Evolutionary conservation across 2,113 vertebrate genomes (phyloP).

Genomic region (Mus pahari): DNA sequence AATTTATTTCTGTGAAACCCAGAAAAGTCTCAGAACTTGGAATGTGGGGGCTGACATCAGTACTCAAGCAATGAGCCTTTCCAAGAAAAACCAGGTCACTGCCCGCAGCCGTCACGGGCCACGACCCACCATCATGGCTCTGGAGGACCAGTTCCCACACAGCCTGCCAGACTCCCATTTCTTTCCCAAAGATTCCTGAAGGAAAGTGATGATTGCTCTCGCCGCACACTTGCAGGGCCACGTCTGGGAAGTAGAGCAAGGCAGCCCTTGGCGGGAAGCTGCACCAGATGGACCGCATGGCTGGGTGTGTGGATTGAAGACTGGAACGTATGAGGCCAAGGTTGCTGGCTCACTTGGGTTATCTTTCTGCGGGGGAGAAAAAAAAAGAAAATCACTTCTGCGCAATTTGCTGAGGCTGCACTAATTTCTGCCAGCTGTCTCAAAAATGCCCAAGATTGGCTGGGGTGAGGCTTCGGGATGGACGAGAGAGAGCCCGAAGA

Average conservation of each 20-base stretch:
- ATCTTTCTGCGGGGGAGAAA: conserved; percentile 44
- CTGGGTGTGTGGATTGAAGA: not conserved
- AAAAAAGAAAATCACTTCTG: not conserved
- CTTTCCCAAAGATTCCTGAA: not conserved
- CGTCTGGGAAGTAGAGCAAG: not conserved
- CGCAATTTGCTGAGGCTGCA: not conserved
- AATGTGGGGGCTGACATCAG: conserved; percentile 3
- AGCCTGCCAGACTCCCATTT: not conserved
- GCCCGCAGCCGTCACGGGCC: not conserved
- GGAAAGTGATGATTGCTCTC: not conserved
- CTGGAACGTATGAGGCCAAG: not conserved
- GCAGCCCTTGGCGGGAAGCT: not conserved
- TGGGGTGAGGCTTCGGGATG: not conserved
- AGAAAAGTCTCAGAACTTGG: conserved; percentile 48
- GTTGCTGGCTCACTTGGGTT: conserved; percentile 31
- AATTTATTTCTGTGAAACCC: not conserved
- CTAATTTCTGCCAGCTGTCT: conserved; percentile 53
- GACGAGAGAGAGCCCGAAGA: not conserved
- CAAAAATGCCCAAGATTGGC: not conserved
- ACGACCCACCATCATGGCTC: not conserved
- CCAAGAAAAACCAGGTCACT: conserved; percentile 45
- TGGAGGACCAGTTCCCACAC: fast-evolving
- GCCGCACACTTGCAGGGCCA: not conserved
- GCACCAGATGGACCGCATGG: not conserved
- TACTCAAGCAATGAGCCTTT: conserved; percentile 36